These are phyloP conservation scores for Notarius lentiginosus DNA, from an alignment of 2,113 vertebrate species.

Conservation along the genomic window DNA sequence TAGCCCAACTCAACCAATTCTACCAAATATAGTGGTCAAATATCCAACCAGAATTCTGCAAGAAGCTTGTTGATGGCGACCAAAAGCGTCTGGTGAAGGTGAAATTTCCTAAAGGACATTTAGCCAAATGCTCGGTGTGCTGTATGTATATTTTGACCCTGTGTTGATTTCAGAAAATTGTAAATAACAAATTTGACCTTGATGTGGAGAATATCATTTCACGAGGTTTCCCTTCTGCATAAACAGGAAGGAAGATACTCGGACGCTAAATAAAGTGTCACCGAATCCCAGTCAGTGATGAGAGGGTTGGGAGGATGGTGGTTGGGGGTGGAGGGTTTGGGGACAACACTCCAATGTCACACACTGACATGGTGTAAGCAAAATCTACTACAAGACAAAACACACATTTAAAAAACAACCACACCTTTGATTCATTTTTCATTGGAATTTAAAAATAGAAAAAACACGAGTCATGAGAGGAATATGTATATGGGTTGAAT, in stretches of 20 bases:
- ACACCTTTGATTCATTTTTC: neutral
- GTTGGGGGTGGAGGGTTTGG: neutral
- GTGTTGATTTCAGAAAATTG: too few species aligned
- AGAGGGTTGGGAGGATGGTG: neutral
- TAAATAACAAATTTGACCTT: constrained; percentile 61
- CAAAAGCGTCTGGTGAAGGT: too few species aligned
- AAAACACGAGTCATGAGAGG: neutral
- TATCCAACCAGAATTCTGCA: too few species aligned
- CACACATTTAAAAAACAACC: neutral
- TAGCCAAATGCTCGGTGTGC: too few species aligned
- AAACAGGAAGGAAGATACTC: constrained; percentile 45
- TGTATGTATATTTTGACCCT: too few species aligned
- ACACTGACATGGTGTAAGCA: neutral
- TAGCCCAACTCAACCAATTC: too few species aligned
- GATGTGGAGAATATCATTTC: constrained; percentile 46
- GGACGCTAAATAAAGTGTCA: constrained; percentile 54
- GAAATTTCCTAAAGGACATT: too few species aligned
- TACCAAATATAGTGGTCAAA: too few species aligned
- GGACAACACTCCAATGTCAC: constrained; percentile 7
- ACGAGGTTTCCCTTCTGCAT: neutral
- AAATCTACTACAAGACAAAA: neutral
- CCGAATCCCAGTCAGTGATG: constrained; percentile 37
- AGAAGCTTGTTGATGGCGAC: too few species aligned
- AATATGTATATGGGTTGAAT: neutral
- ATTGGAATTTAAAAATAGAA: neutral